Conservation (phyloP, 2,113 vertebrate genomes). For the Syngnathus typhle region DNA sequence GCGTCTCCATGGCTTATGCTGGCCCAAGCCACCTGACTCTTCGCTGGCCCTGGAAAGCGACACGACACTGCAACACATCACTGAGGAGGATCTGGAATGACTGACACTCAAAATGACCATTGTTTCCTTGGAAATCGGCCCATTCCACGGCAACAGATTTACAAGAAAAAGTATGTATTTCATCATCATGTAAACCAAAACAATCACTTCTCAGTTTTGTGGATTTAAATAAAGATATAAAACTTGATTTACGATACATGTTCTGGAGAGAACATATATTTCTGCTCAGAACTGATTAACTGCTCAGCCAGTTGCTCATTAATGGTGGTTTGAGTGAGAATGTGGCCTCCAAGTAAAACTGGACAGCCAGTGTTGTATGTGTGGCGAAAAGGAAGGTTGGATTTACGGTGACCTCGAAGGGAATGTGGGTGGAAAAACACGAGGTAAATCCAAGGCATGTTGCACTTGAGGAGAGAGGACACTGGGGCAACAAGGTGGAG, state of each 20-base stretch:
- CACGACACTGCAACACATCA: slow-evolving; percentile 15
- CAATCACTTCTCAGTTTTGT: too few species aligned
- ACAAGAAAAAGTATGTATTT: too few species aligned
- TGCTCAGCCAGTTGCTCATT: slow-evolving; percentile 20
- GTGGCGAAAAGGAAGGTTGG: not conserved
- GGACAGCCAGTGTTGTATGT: not conserved
- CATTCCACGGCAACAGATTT: not conserved
- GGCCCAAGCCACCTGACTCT: slow-evolving; percentile 15
- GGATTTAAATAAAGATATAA: too few species aligned
- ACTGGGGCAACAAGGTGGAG: slow-evolving; percentile 67
- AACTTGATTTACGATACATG: too few species aligned
- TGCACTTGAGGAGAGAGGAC: slow-evolving; percentile 57
- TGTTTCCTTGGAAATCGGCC: too few species aligned
- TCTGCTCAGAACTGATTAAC: slow-evolving; percentile 38
- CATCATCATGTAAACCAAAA: too few species aligned
- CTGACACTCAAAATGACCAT: not conserved
- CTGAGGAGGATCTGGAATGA: slow-evolving; percentile 13
- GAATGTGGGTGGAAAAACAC: slow-evolving; percentile 13
- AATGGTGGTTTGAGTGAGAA: slow-evolving; percentile 2
- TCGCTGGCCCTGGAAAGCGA: slow-evolving; percentile 8
- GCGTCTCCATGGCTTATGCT: slow-evolving; percentile 42
- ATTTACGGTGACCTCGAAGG: not conserved
- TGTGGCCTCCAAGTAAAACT: not conserved
- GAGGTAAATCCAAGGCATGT: not conserved
- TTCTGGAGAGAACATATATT: slow-evolving; percentile 17